phyloP scores from a whole-genome alignment of 2,888 invertebrate species.

The Thera britannica region DNA sequence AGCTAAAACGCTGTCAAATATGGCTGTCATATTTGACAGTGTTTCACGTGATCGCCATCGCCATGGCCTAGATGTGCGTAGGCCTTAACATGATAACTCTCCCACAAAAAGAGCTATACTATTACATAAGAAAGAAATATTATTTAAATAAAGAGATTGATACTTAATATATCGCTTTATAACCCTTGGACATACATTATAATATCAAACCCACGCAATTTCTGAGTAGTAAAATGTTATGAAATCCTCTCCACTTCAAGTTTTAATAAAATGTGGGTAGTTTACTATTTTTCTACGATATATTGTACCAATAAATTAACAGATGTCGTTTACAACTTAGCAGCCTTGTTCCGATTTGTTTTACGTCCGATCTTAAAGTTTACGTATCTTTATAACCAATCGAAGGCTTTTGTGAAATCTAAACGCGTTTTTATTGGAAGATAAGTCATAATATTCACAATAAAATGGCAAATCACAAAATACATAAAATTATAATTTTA shows the following conservation, averaged over 20 bases:
- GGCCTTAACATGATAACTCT: no score
- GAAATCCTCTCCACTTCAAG: conserved; percentile 11
- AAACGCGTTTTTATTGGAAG: neutral
- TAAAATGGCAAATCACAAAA: neutral
- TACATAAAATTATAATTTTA: no score
- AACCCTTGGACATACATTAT: neutral
- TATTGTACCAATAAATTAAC: conserved; percentile 26
- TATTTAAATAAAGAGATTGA: no score
- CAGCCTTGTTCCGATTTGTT: conserved; percentile 28
- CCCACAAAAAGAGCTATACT: no score
- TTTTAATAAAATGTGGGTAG: conserved; percentile 12
- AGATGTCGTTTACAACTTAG: conserved; percentile 30
- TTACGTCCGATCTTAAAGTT: conserved; percentile 15
- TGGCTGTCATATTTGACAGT: no score
- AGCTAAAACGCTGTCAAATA: no score
- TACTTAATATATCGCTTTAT: no score
- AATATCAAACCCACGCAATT: conserved; percentile 11
- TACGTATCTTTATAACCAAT: neutral
- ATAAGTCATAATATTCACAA: no score
- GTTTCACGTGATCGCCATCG: no score
- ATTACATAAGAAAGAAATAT: no score
- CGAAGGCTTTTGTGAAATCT: neutral
- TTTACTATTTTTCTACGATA: conserved; percentile 12
- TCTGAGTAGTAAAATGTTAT: conserved; percentile 6
- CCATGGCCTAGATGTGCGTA: no score